A percentile compares a stretch with the other conserved stretches of the same genome.
Evolutionary conservation across 2,113 vertebrate species (phyloP).

Genomic region (Gallinago undulata): DNA sequence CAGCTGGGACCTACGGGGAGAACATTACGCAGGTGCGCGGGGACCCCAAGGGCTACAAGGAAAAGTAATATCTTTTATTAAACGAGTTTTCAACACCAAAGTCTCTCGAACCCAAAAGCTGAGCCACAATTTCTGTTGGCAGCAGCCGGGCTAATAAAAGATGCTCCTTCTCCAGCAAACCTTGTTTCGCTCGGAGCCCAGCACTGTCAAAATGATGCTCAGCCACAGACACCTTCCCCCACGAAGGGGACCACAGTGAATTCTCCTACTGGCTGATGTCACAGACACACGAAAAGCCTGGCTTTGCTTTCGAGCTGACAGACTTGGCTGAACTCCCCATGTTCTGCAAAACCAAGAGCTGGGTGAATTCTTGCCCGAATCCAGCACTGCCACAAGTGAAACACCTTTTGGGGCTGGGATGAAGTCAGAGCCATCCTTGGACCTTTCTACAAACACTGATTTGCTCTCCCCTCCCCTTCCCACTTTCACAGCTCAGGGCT

Average conservation of each 20-base stretch:
- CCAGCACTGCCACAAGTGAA: background rate
- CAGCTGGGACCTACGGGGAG: background rate
- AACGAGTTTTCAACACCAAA: background rate
- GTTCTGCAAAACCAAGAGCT: background rate
- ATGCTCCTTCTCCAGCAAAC: background rate
- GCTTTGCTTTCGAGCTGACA: background rate
- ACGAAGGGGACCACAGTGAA: background rate
- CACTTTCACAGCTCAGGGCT: background rate
- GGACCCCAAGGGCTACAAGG: background rate
- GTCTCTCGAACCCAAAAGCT: background rate
- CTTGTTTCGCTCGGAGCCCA: background rate
- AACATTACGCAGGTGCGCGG: accelerated
- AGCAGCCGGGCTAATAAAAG: background rate
- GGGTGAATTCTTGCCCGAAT: accelerated
- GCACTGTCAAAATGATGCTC: background rate
- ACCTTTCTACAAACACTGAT: background rate
- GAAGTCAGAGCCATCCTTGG: background rate
- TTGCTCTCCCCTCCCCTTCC: background rate
- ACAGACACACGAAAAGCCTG: accelerated
- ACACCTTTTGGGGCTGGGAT: background rate
- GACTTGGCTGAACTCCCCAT: background rate
- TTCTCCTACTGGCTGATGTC: background rate
- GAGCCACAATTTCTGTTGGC: background rate
- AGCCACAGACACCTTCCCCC: background rate
- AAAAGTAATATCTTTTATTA: background rate